Evolutionary conservation across 2,113 vertebrate genomes (phyloP).

Genomic region (Cairina moschata): DNA sequence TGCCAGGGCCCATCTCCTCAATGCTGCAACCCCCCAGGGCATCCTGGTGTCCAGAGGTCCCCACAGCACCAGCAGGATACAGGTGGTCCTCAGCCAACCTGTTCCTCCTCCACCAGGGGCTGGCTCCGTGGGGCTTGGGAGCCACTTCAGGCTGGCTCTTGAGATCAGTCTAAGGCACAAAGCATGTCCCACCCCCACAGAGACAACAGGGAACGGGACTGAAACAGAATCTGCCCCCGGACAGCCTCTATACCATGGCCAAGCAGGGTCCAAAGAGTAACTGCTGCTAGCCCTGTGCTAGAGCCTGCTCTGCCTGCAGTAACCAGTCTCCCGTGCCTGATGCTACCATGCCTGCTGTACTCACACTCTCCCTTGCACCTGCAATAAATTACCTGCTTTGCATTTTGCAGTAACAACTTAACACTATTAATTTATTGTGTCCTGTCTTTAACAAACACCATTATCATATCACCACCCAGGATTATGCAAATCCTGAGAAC

Average conservation of each 20-base stretch:
- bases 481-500: constrained; percentile 81
- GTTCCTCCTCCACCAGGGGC: not conserved
- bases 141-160: not conserved
- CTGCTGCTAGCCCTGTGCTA: not conserved
- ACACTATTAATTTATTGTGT: constrained; percentile 82
- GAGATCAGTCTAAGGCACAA: rapidly evolving
- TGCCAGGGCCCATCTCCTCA: not conserved
- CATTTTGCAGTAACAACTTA: constrained; percentile 80
- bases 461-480: constrained; percentile 82
- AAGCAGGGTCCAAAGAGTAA: not conserved
- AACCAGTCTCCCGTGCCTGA: not conserved
- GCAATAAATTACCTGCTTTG: constrained; percentile 79
- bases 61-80: not conserved
- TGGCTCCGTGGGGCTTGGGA: rapidly evolving
- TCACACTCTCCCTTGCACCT: not conserved
- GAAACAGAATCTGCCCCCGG: not conserved
- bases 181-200: not conserved
- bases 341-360: not conserved
- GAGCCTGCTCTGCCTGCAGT: not conserved
- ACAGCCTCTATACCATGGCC: not conserved
- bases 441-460: constrained; percentile 85
- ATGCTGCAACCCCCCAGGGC: not conserved
- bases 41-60: not conserved
- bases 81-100: not conserved
- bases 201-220: not conserved